Evolutionary conservation across 1,140 invertebrate species (phyloP).

Genomic region (Apis cerana): DNA sequence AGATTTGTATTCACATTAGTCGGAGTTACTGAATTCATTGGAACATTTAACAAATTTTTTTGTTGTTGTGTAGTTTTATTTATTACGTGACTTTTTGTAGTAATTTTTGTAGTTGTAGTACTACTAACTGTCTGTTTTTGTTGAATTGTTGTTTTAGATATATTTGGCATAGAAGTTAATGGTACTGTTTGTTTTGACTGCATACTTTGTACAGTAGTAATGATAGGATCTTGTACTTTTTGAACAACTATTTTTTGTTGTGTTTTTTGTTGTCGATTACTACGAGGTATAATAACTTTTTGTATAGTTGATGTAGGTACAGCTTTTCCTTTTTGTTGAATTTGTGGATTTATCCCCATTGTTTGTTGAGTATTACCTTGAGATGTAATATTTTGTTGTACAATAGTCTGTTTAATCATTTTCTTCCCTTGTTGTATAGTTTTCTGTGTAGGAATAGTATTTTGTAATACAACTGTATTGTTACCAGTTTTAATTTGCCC

Average conservation of each 20-base stretch:
- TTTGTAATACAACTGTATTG: constrained; percentile 67
- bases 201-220: constrained; percentile 36
- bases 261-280: constrained; percentile 57
- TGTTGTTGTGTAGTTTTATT: constrained; percentile 40
- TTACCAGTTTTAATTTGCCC: constrained; percentile 46
- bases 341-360: constrained; percentile 36
- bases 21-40: constrained; percentile 53
- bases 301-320: constrained; percentile 52
- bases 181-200: constrained; percentile 44
- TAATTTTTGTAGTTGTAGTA: constrained; percentile 27
- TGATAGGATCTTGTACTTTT: constrained; percentile 56
- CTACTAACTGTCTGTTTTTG: constrained; percentile 43
- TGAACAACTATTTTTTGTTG: constrained; percentile 65
- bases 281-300: constrained; percentile 64
- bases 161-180: constrained; percentile 23
- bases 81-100: constrained; percentile 32
- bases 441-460: constrained; percentile 45
- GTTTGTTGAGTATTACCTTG: constrained; percentile 47
- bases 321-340: constrained; percentile 62
- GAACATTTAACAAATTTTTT: constrained; percentile 60
- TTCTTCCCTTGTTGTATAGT: constrained; percentile 64
- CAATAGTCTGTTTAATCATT: constrained; percentile 57
- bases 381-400: constrained; percentile 53
- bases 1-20: constrained; percentile 49
- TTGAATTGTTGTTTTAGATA: constrained; percentile 27